Base-by-base conservation (phyloP, 2,113 vertebrate species). In the Pachyramphus minor region DNA sequence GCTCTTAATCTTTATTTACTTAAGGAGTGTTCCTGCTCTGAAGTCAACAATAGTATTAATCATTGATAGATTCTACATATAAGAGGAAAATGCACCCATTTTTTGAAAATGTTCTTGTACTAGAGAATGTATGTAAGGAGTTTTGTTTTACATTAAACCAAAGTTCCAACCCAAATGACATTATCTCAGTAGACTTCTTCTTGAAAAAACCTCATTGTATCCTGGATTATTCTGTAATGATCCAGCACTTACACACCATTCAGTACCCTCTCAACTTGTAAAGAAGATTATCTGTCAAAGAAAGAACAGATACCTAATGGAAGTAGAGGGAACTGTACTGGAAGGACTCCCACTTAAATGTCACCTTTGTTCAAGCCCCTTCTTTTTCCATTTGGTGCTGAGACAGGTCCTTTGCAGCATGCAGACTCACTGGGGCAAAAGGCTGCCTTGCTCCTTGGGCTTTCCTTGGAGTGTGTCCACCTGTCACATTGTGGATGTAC, bases 1-100 rank as follows among this genome's bases (percentile, higher is more conserved):
- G 24, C 47, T 74, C 33, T 95, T 88, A 62, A 73, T 89, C 76
- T 84, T 91, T 96, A 88, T 96, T 96, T 94, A 84, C 63, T 63
- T 86, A 88, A 86, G 75, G 35, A 90, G 20, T 31, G 55, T 37
- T 69, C 10, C 72, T 81, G 44, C 59, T 86, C 52, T 52, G 68
- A 90, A 67, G 60, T 80, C 55, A 77, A 66, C 42, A n/a, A n/a
- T 60, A 79, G 41, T 56, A 83, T 91, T 96, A 96, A 96, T 94
- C 82, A 96, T 97, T 96, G 90, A 68, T 84, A 74, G 92, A 52
- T 41, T 91, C 68, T 86, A 78, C 60, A 77, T 67, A 75, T 67
- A 79, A 90, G 59, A 72, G 89, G 37, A 84, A 78, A 94, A 89
- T 23, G 11, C 12, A 59, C 8, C 6, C 12, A 31, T 83, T 82